Evolutionary conservation across 2,888 invertebrate species (phyloP).

Genomic region (Eupithecia inturbata): DNA sequence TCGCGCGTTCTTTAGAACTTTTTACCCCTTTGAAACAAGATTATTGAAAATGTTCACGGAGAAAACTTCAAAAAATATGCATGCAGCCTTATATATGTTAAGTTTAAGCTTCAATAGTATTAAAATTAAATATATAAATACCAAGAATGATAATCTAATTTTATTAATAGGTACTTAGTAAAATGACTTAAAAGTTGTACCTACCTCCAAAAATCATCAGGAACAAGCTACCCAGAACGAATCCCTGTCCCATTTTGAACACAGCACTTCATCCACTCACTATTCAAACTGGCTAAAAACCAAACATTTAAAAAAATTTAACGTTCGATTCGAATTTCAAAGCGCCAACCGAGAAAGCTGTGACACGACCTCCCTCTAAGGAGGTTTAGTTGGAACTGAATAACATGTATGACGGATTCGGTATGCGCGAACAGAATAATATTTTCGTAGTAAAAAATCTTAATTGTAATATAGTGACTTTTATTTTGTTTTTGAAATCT

Average conservation of each 20-base stretch:
- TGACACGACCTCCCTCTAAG: constrained; percentile 37
- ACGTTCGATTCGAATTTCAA: constrained; percentile 36
- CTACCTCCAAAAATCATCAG: constrained; percentile 71
- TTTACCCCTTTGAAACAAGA: neutral
- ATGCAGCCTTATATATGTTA: neutral
- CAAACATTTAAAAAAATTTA: constrained; percentile 34
- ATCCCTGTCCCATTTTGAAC: constrained; percentile 63
- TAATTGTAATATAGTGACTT: neutral
- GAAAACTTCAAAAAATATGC: neutral
- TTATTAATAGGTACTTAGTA: neutral
- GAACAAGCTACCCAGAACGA: constrained; percentile 57
- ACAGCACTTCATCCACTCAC: constrained; percentile 51
- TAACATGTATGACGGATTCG: constrained; percentile 30
- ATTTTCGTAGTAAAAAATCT: constrained; percentile 1
- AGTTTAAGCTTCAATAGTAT: neutral
- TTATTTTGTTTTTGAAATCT: constrained; percentile 11
- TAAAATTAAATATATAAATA: neutral
- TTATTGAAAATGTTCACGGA: neutral
- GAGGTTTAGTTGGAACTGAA: constrained; percentile 48
- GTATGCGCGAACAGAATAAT: constrained; percentile 28
- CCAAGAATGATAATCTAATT: neutral
- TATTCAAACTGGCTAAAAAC: constrained; percentile 26
- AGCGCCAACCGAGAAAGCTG: constrained; percentile 31
- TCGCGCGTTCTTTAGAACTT: neutral
- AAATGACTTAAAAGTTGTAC: constrained; percentile 56